Base-by-base conservation (phyloP, 2,113 vertebrate species). In the Aphyosemion australe region DNA sequence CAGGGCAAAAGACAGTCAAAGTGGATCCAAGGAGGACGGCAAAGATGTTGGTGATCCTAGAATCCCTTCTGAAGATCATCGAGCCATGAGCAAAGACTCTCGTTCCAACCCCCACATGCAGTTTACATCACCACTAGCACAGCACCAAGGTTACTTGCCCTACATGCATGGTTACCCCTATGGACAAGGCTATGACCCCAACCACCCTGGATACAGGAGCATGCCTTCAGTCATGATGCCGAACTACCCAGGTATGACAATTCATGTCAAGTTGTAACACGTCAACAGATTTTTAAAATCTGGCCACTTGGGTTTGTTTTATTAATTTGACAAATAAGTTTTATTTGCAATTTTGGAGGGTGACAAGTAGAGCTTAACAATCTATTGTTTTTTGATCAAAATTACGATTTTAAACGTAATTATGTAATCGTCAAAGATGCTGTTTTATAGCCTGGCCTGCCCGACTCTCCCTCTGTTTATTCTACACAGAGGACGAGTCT, bases 181-280 rank as follows among this genome's bases (percentile, higher is more conserved):
- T 76, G 95, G 96, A 88, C 97, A 98, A 89, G 94, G 95, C 2
- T 99, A 97, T 5, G 97, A 99, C 89, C 94, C 97, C 86, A 96
- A 78, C 92, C 97, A 99, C 82, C 96, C 97, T 74, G 96, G 97
- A 86, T 99, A 96, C 89, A 93, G 97, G 51, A 93, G 95, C 72
- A 94, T 99, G 95, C 95, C 97, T 48, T 94, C 97, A 0, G 95
- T 99, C 88, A 98, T 99, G 97, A 99, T 99, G 97, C 97, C 97
- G 88, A 99, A 96, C 78, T 99, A 98, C 89, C 95, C 97, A 97
- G 96, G 97, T 99, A 95, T 21, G 66, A 42, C n/a, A 2, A 42
- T 20, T 54, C 54, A 16, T 2, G 43, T 18, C 34, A 37, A 7
- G 9, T 37, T 37, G 34, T 37, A 37, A 37, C 9, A 37, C 9